Conservation (phyloP, 1,140 invertebrate species). For the Nomia melanderi region DNA sequence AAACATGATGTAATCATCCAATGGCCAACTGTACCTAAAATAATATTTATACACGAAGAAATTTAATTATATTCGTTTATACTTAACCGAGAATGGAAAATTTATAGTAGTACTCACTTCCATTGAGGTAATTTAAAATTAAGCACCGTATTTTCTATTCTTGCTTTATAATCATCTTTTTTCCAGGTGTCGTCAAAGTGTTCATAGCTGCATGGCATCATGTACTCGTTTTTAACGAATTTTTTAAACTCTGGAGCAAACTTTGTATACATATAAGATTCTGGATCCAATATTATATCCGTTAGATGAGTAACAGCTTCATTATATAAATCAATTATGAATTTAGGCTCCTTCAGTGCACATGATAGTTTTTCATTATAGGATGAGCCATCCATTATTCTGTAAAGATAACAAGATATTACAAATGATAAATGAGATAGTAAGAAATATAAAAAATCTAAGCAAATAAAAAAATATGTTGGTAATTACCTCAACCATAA, state of each 20-base stretch:
- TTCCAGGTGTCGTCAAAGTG: conserved; percentile 83
- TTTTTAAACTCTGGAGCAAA: conserved; percentile 81
- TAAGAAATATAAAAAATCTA: conserved; percentile 6
- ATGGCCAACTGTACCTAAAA: conserved; percentile 75
- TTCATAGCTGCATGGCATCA: conserved; percentile 80
- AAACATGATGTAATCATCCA: conserved; percentile 61
- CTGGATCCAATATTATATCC: conserved; percentile 83
- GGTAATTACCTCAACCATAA: conserved; percentile 82
- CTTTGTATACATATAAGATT: conserved; percentile 75
- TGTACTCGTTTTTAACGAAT: conserved; percentile 73
- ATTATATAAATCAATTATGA: conserved; percentile 85
- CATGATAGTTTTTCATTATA: conserved; percentile 78
- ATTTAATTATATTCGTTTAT: conserved; percentile 29
- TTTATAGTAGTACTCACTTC: conserved; percentile 67
- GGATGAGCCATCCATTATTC: conserved; percentile 80
- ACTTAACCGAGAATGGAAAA: conserved; percentile 1
- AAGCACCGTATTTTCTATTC: conserved; percentile 66
- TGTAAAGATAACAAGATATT: conserved; percentile 52
- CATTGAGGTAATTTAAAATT: conserved; percentile 72
- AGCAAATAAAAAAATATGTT: neutral
- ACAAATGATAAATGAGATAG: neutral
- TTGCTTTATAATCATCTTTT: conserved; percentile 65
- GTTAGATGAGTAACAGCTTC: conserved; percentile 83
- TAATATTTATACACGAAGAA: conserved; percentile 33
- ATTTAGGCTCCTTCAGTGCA: conserved; percentile 82